Conservation (phyloP, 2,797 vertebrate species). For the Okamejei kenojei region DNA sequence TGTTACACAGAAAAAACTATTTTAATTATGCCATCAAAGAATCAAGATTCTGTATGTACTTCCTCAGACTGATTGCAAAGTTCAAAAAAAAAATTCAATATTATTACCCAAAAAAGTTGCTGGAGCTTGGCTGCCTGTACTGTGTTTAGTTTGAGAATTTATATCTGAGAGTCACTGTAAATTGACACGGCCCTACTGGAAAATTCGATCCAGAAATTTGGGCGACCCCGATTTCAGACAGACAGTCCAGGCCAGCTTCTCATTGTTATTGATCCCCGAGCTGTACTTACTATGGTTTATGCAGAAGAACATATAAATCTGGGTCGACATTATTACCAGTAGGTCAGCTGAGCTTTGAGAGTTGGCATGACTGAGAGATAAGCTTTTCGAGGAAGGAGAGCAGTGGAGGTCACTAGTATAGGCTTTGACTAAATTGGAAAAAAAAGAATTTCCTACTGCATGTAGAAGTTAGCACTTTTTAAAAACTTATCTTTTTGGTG, state of each 20-base stretch:
- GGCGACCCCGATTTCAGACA: background rate
- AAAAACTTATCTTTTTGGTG: background rate
- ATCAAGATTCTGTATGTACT: background rate
- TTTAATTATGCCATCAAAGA: background rate
- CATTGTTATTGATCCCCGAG: background rate
- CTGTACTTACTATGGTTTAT: background rate
- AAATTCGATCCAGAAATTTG: background rate
- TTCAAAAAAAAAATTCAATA: background rate
- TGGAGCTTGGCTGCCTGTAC: background rate
- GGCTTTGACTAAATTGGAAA: too few relatives aligned
- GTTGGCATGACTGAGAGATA: background rate
- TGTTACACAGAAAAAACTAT: background rate
- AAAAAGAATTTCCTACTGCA: background rate
- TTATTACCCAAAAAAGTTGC: background rate
- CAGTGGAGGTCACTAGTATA: too few relatives aligned
- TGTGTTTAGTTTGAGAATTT: background rate
- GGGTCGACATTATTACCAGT: background rate
- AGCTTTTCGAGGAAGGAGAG: background rate
- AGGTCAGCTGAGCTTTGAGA: background rate
- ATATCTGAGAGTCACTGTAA: background rate
- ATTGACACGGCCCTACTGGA: background rate
- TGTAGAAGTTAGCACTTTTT: background rate
- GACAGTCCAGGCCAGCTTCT: background rate
- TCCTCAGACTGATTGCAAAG: background rate
- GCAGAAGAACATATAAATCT: background rate